Evolutionary conservation across 2,113 vertebrate species (phyloP).

Genomic region (Scortum barcoo): DNA sequence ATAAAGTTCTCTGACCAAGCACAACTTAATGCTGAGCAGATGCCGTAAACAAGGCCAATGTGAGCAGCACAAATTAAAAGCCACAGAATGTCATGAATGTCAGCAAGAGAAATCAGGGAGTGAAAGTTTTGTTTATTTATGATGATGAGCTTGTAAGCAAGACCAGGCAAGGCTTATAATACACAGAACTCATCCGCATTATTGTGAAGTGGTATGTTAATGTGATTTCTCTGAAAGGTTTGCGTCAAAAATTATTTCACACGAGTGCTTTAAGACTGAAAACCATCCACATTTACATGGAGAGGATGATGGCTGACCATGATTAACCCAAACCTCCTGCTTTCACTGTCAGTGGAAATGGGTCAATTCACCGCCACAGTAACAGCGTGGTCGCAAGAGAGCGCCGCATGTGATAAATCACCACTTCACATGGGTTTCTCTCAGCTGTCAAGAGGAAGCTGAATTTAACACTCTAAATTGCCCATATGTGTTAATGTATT

Average conservation of each 20-base stretch:
- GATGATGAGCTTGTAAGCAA: neutral
- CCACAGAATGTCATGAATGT: neutral
- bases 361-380: neutral
- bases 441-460: conserved; percentile 1
- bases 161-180: neutral
- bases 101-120: neutral
- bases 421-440: neutral
- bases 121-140: neutral
- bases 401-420: neutral
- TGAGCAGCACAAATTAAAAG: neutral
- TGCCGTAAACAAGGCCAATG: neutral
- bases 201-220: neutral
- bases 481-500: conserved; percentile 10
- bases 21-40: neutral
- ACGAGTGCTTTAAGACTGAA: neutral
- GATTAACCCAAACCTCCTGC: neutral
- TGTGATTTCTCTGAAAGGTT: neutral
- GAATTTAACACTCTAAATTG: conserved; percentile 2
- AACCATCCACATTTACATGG: neutral
- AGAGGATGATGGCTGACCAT: neutral
- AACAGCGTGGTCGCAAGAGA: neutral
- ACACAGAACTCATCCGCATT: neutral
- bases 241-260: neutral
- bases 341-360: neutral
- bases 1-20: neutral